Evolutionary conservation across 2,113 vertebrate genomes (phyloP).

Genomic region (Notechis scutatus): DNA sequence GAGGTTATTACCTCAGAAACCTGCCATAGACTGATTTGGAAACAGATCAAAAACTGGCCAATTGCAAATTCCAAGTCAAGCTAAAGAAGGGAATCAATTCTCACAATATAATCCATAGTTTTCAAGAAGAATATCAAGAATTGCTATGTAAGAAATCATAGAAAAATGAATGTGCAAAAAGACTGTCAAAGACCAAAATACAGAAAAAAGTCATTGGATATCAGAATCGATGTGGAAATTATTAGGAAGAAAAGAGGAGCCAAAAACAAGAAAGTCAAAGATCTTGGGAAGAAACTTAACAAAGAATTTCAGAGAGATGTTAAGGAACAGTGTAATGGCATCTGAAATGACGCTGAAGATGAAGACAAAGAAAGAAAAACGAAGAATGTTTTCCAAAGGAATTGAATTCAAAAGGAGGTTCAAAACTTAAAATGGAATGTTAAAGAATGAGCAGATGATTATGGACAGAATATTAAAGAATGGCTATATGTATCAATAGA

Average conservation of each 20-base stretch:
- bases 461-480: not conserved
- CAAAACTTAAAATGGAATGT: not conserved
- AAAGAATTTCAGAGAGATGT: not conserved
- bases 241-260: not conserved
- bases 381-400: not conserved
- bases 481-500: not conserved
- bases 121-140: not conserved
- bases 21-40: not conserved
- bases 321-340: not conserved
- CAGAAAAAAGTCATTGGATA: not conserved
- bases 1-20: not conserved
- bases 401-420: not conserved
- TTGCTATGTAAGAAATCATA: not conserved
- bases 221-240: not conserved
- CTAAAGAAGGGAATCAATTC: not conserved
- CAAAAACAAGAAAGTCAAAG: not conserved
- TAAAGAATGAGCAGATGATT: not conserved
- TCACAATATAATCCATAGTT: not conserved
- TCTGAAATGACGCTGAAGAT: not conserved
- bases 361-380: not conserved
- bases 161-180: not conserved
- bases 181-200: not conserved
- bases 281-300: not conserved
- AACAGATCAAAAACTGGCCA: not conserved
- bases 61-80: not conserved